A percentile compares a stretch with the other conserved stretches of the same genome.
Evolutionary conservation across 2,797 vertebrate species (phyloP).

Genomic region (Falco peregrinus): DNA sequence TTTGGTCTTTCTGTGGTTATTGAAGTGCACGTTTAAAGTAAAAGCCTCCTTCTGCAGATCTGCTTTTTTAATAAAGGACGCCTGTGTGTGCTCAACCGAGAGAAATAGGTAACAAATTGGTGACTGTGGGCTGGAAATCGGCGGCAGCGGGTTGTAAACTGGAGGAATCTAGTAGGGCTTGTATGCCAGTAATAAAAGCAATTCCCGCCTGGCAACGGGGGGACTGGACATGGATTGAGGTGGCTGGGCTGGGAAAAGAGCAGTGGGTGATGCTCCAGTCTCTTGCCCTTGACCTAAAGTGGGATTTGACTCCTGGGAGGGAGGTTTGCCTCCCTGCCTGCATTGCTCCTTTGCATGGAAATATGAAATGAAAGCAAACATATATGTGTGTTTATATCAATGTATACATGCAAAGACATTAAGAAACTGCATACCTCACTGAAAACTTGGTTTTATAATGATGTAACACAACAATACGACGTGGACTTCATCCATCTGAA

Average conservation of each 20-base stretch:
- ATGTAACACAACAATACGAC: background rate
- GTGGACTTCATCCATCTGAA: background rate
- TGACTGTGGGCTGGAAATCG: background rate
- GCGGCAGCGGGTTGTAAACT: background rate
- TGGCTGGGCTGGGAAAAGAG: background rate
- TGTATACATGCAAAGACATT: background rate
- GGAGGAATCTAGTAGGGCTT: background rate
- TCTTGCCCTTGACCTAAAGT: background rate
- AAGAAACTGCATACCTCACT: background rate
- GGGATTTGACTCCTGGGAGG: background rate
- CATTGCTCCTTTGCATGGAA: background rate
- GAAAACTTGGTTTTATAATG: slow-evolving; percentile 1
- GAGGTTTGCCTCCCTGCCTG: background rate
- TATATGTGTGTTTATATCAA: background rate
- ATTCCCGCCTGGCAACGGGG: background rate
- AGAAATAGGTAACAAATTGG: background rate
- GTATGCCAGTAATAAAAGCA: background rate
- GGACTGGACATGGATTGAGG: background rate
- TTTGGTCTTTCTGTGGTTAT: background rate
- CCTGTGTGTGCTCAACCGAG: accelerated
- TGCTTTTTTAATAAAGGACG: background rate
- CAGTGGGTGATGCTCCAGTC: accelerated
- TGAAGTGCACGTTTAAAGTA: background rate
- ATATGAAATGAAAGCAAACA: background rate
- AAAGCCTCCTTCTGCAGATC: background rate